These are phyloP conservation scores for Leucophenga montana DNA, from an alignment of 2,888 invertebrate species.

Conservation along the genomic window DNA sequence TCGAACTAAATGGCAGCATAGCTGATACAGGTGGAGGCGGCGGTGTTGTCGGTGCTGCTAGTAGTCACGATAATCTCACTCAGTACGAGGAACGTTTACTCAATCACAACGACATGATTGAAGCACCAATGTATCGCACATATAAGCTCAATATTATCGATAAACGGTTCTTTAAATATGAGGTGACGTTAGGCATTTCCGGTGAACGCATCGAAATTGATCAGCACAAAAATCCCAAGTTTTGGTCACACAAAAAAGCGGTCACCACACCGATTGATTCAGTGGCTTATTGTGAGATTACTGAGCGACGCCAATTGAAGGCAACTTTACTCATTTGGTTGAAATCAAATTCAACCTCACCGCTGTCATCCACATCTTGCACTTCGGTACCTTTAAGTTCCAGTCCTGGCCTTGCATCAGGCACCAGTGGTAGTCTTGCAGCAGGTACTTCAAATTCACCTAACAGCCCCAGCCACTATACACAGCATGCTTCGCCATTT, in stretches of 20 bases:
- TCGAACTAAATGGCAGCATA: slow-evolving; percentile 54
- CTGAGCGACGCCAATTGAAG: slow-evolving; percentile 83
- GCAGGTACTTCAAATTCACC: slow-evolving; percentile 56
- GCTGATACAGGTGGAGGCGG: slow-evolving; percentile 42
- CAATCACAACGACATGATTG: slow-evolving; percentile 84
- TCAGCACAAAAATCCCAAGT: slow-evolving; percentile 78
- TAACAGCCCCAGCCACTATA: slow-evolving; percentile 67
- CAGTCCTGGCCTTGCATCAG: slow-evolving; percentile 31
- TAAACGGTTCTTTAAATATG: slow-evolving; percentile 86
- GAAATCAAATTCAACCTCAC: slow-evolving; percentile 73
- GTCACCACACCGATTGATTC: slow-evolving; percentile 89
- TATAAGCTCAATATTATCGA: slow-evolving; percentile 85
- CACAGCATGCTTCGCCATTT: slow-evolving; percentile 57
- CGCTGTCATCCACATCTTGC: slow-evolving; percentile 46
- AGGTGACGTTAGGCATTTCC: slow-evolving; percentile 90
- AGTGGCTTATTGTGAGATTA: slow-evolving; percentile 89
- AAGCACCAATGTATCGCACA: slow-evolving; percentile 90
- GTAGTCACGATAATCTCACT: slow-evolving; percentile 46
- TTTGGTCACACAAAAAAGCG: slow-evolving; percentile 83
- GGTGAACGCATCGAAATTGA: slow-evolving; percentile 94
- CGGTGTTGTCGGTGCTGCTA: slow-evolving; percentile 16
- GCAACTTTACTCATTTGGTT: slow-evolving; percentile 82
- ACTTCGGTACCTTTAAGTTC: slow-evolving; percentile 50
- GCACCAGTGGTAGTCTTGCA: not conserved
- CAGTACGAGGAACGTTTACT: slow-evolving; percentile 80